Base-by-base conservation (phyloP, 2,113 vertebrate species). In the Tychaedon coryphoeus region DNA sequence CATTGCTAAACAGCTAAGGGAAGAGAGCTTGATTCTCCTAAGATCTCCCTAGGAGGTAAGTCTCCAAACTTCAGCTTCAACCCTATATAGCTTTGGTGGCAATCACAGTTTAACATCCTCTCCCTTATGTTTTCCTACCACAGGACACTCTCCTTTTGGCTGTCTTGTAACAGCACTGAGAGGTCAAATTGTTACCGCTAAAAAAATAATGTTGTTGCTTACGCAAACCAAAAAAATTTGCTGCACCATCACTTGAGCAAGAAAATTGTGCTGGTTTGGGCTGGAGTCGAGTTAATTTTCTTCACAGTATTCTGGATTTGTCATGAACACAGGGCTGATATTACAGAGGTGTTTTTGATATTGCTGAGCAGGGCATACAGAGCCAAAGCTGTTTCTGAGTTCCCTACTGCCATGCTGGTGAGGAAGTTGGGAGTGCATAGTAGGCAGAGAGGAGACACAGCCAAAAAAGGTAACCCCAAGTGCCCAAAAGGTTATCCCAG, bases 161-260 rank as follows among this genome's bases (percentile, higher is more conserved):
- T 86, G 5, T 38, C 20, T 42, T 62, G 9, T 66, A 43, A 54
- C 14, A 77, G 28, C 1, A 12, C 34, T 38, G 6, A 0, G 2
- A 15, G 40, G 16, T 28, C 33, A 71, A 67, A 67, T 0, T 29
- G 26, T 38, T 34, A 45, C 2, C 61, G 10, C 2, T 31, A 16
- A 62, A 86, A 45, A 67, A 2, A 0, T 16, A 25, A 36, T 0
- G 1, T n/a, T 53, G 22, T 9, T 53, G 4, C 24, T 26, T 50
- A 16, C 1, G 9, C 43, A 73, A 73, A 73, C 2, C 16, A 20
- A 17, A 40, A 34, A 19, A 6, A 0, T 29, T 70, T 92, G 2
- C 3, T 71, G 14, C 5, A 70, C 24, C 31, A 19, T 26, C 25
- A 9, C 10, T 83, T 40, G 16, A 54, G 28, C 9, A 34, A 77